Conservation (phyloP, 30 jellyfish, hydroid and myxozoan genomes). For the Phacellophora camtschatica region DNA sequence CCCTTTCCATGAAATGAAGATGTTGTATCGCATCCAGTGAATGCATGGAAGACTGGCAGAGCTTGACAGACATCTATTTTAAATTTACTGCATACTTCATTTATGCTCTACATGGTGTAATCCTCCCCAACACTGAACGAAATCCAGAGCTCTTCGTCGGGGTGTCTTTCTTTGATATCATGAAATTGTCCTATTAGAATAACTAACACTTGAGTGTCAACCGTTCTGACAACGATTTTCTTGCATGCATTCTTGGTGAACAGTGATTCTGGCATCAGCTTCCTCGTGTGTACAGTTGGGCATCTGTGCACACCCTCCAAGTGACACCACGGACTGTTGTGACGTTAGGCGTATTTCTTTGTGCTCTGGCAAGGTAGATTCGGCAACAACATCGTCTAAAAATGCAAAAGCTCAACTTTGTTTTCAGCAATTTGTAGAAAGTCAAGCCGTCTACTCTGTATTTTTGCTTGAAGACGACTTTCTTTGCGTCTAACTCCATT, state of each 20-base stretch:
- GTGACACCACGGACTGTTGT: slow-evolving; percentile 39
- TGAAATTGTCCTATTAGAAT: not conserved
- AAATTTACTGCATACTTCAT: not conserved
- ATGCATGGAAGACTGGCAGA: slow-evolving; percentile 3
- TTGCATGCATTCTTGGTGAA: slow-evolving; percentile 1
- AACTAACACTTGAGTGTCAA: slow-evolving; percentile 52
- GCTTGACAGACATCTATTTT: slow-evolving; percentile 2
- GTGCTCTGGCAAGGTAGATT: slow-evolving; percentile 1
- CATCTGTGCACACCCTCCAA: slow-evolving; percentile 37
- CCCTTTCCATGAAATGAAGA: slow-evolving; percentile 18
- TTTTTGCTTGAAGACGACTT: not conserved
- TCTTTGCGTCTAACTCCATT: slow-evolving; percentile 4
- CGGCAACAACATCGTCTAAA: slow-evolving; percentile 1
- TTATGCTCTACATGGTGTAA: not conserved
- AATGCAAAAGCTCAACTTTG: slow-evolving; percentile 18
- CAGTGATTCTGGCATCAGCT: slow-evolving; percentile 41
- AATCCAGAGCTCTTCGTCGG: slow-evolving; percentile 14
- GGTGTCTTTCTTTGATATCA: not conserved
- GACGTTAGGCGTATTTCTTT: slow-evolving; percentile 27
- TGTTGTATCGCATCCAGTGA: slow-evolving; percentile 1
- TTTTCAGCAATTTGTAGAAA: slow-evolving; percentile 25
- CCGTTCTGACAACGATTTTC: slow-evolving; percentile 24
- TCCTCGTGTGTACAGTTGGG: slow-evolving; percentile 52
- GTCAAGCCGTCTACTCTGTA: slow-evolving; percentile 2
- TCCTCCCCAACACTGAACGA: slow-evolving; percentile 35